Base-by-base conservation (phyloP, 2,113 vertebrate species). In the Dipodomys ordii region DNA sequence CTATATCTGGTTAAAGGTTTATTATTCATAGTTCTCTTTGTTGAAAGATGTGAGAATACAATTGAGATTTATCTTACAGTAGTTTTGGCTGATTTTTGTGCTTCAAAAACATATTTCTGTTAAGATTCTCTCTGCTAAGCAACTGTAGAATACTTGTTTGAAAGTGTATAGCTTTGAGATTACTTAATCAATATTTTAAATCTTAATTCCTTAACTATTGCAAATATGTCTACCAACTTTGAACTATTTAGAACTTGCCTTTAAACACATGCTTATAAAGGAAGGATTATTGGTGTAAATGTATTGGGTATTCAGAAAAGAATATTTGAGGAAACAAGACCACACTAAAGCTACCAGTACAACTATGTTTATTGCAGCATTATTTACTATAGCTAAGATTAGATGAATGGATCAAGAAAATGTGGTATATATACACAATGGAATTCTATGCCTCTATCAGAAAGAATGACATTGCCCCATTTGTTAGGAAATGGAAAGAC, bases 321-420 rank as follows among this genome's bases (percentile, higher is more conserved):
- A 35, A 93, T 30, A 44, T 46, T 64, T 64, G 46, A 94, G 68
- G n/a, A n/a, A n/a, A n/a, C n/a, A n/a, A n/a, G n/a, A n/a, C n/a
- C n/a, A n/a, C n/a, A n/a, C n/a, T n/a, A n/a, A n/a, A n/a, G n/a
- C n/a, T n/a, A n/a, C n/a, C n/a, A n/a, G n/a, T n/a, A n/a, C n/a
- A n/a, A n/a, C n/a, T n/a, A n/a, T n/a, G n/a, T n/a, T n/a, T n/a
- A n/a, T n/a, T n/a, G n/a, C n/a, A n/a, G n/a, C n/a, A n/a, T n/a
- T n/a, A n/a, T n/a, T n/a, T n/a, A n/a, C n/a, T n/a, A n/a, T n/a
- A n/a, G n/a, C n/a, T n/a, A n/a, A n/a, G n/a, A n/a, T n/a, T n/a
- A n/a, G n/a, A n/a, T n/a, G n/a, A n/a, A n/a, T n/a, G n/a, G n/a
- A n/a, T n/a, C n/a, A n/a, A n/a, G n/a, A n/a, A n/a, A n/a, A n/a